phyloP scores from a whole-genome alignment of 1,140 invertebrate genomes.

The Brachionus plicatilis region DNA sequence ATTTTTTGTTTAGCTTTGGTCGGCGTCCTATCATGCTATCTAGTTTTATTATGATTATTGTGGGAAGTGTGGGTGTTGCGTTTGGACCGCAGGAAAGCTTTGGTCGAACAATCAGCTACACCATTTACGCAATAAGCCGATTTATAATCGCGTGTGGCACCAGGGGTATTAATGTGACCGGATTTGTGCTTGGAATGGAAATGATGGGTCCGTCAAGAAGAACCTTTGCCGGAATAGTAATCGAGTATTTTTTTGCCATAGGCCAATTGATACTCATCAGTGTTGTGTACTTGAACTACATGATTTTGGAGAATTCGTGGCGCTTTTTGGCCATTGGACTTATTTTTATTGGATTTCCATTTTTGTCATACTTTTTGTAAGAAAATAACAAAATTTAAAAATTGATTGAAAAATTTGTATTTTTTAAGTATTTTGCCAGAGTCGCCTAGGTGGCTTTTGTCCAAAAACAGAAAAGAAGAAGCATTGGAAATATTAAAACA shows the following conservation, averaged over 20 bases:
- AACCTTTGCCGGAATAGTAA: constrained; percentile 21
- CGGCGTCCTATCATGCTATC: constrained; percentile 20
- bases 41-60: constrained; percentile 18
- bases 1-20: background rate
- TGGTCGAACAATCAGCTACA: background rate
- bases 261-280: constrained; percentile 25
- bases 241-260: constrained; percentile 40
- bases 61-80: background rate
- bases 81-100: constrained; percentile 17
- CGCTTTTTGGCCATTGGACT: background rate
- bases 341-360: constrained; percentile 3
- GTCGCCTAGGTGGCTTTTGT: constrained; percentile 48
- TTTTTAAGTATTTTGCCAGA: constrained; percentile 46
- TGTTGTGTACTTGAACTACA: constrained; percentile 23
- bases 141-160: constrained; percentile 32
- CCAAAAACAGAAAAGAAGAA: constrained; percentile 44
- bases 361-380: constrained; percentile 40
- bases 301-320: constrained; percentile 3
- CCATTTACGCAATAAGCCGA: background rate
- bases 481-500: constrained; percentile 45
- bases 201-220: background rate
- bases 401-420: background rate
- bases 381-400: no score
- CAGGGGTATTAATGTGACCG: constrained; percentile 31
- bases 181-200: constrained; percentile 40